phyloP scores from a whole-genome alignment of 30 jellyfish, hydroid and myxozoan species.

The Turritopsis rubra region DNA sequence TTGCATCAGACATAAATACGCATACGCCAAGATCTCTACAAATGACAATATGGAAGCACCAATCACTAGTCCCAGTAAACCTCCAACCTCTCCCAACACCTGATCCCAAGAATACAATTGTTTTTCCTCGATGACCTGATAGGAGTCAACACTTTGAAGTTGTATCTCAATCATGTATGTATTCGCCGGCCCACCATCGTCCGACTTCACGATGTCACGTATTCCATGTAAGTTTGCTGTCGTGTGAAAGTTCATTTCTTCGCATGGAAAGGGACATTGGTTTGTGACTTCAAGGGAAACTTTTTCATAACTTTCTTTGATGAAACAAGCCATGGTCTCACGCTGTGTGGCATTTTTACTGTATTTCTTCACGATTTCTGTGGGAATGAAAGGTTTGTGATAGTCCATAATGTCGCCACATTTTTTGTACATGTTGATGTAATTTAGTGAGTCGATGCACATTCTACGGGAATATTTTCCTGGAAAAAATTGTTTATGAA shows the following conservation, averaged over 20 bases:
- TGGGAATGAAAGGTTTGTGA: slow-evolving; percentile 18
- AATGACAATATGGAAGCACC: slow-evolving; percentile 13
- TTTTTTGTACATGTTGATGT: slow-evolving; percentile 28
- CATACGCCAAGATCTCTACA: background rate
- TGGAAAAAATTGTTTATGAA: slow-evolving; percentile 13
- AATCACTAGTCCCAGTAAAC: slow-evolving; percentile 1
- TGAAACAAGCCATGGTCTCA: slow-evolving; percentile 1
- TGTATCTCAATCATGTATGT: background rate
- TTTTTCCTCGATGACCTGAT: background rate
- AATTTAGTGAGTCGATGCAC: slow-evolving; percentile 28
- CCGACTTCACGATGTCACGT: background rate
- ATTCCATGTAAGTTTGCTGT: background rate
- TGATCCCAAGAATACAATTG: slow-evolving; percentile 1
- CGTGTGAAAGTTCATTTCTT: slow-evolving; percentile 6
- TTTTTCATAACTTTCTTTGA: background rate
- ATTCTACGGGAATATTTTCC: slow-evolving; percentile 30
- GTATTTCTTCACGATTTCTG: slow-evolving; percentile 22
- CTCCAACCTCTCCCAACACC: slow-evolving; percentile 10
- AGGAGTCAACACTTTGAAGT: slow-evolving; percentile 1
- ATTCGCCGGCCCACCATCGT: background rate
- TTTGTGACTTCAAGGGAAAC: background rate
- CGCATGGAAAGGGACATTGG: slow-evolving; percentile 36
- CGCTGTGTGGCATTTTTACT: slow-evolving; percentile 1
- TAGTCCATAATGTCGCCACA: slow-evolving; percentile 38
- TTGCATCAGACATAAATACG: background rate